These are phyloP conservation scores for Druon quercuslanigerum DNA, from an alignment of 1,140 invertebrate genomes.

Conservation along the genomic window DNA sequence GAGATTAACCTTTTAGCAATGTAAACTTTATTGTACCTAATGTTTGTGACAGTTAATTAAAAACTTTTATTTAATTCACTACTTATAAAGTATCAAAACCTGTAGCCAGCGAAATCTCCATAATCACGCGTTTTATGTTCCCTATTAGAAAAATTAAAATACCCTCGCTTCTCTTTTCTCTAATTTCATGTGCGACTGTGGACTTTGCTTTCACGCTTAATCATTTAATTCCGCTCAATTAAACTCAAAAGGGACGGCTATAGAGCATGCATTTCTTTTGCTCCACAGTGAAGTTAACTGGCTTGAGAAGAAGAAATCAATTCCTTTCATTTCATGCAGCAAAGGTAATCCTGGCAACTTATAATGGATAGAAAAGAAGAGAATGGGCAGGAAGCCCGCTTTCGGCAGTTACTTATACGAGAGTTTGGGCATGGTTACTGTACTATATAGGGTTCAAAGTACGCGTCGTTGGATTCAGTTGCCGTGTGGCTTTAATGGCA, in stretches of 20 bases:
- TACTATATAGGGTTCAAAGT: conserved; percentile 44
- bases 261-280: conserved; percentile 32
- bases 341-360: neutral
- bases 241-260: conserved; percentile 27
- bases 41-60: neutral
- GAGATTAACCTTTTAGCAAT: too few relatives aligned
- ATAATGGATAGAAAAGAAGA: conserved; percentile 13
- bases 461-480: conserved; percentile 55
- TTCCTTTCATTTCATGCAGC: conserved; percentile 8
- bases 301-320: conserved; percentile 8
- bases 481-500: conserved; percentile 50
- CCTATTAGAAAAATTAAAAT: neutral
- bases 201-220: neutral
- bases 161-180: neutral
- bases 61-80: neutral
- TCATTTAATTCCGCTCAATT: conserved; percentile 29
- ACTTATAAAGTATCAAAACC: neutral
- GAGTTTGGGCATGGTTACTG: conserved; percentile 40
- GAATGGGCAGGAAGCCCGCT: neutral
- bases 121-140: neutral
- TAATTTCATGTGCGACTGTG: neutral
- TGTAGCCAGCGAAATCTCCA: neutral
- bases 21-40: too few relatives aligned
- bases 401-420: conserved; percentile 46
- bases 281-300: neutral